These are phyloP conservation scores for Musca vetustissima DNA, from an alignment of 1,140 invertebrate species.

Conservation along the genomic window DNA sequence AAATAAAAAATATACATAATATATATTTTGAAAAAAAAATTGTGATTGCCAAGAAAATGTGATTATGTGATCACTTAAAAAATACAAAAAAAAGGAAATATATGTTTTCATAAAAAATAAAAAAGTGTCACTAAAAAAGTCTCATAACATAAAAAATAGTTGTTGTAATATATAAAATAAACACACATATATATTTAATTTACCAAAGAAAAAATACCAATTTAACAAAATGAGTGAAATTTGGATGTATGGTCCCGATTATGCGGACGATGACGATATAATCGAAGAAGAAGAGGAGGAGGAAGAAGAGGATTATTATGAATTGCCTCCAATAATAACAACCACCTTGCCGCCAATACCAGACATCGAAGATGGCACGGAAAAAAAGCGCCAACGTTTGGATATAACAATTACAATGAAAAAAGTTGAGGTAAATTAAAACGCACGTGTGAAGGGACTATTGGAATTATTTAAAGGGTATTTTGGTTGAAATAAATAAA, in stretches of 20 bases:
- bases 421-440: constrained; percentile 14
- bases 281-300: constrained; percentile 19
- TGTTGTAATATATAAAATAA: neutral
- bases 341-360: constrained; percentile 1
- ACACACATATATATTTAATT: no score
- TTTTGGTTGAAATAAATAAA: neutral
- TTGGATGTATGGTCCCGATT: constrained; percentile 13
- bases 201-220: no score
- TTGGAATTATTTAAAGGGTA: no score
- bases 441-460: no score
- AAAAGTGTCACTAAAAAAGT: neutral
- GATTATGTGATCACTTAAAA: neutral
- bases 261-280: constrained; percentile 8
- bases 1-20: no score
- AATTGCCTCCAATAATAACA: constrained; percentile 2
- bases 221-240: constrained; percentile 17
- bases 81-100: neutral
- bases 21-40: no score
- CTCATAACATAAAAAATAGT: constrained; percentile 2
- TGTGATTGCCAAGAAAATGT: constrained; percentile 6
- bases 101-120: neutral
- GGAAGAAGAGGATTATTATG: constrained; percentile 6
- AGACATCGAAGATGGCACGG: neutral
- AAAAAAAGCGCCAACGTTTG: constrained; percentile 1
- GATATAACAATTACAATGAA: constrained; percentile 8